Conservation (phyloP, 2,113 vertebrate species). For the Phocoena sinus region DNA sequence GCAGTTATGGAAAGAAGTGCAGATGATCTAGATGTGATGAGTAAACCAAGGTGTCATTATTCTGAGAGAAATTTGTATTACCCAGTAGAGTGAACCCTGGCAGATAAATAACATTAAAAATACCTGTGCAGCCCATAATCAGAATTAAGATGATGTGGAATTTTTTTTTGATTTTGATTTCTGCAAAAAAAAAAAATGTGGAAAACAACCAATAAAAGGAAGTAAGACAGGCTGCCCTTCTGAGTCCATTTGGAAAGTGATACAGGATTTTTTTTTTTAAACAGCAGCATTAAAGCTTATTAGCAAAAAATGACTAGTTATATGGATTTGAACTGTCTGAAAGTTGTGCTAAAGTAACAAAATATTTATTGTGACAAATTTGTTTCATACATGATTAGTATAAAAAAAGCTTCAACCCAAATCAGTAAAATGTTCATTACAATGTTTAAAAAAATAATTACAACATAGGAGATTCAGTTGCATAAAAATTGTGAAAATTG, state of each 20-base stretch:
- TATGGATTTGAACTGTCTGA: neutral
- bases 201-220: neutral
- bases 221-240: neutral
- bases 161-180: neutral
- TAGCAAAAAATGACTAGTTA: neutral
- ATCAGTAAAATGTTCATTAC: neutral
- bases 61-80: neutral
- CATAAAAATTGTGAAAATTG: neutral
- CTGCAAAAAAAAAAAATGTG: neutral
- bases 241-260: neutral
- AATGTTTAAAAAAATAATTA: conserved; percentile 20
- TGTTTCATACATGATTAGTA: neutral
- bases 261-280: neutral
- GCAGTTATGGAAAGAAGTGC: neutral
- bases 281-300: neutral
- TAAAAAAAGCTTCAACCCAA: neutral
- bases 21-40: neutral
- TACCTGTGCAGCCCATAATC: neutral
- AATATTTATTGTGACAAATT: neutral
- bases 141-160: neutral
- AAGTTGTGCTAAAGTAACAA: neutral
- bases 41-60: neutral
- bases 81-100: neutral
- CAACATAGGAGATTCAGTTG: neutral
- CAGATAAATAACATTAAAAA: neutral